Evolutionary conservation across 2,113 vertebrate genomes (phyloP).

Genomic region (Isichthys henryi): DNA sequence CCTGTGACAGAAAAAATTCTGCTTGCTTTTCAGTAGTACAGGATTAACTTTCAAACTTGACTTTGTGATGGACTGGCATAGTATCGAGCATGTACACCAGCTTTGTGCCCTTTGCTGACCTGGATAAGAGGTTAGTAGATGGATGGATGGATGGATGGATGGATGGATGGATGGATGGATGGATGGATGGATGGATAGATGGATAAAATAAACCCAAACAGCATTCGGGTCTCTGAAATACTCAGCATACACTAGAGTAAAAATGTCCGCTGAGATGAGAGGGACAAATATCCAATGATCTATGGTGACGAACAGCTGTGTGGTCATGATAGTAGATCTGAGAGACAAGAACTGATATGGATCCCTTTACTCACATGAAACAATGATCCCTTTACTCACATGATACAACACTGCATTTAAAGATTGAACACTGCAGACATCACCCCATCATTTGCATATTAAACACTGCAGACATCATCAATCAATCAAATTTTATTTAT

Average conservation of each 20-base stretch:
- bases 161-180: background rate
- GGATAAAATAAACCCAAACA: background rate
- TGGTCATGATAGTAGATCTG: background rate
- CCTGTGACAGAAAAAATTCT: background rate
- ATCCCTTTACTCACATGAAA: background rate
- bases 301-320: background rate
- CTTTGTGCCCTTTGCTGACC: background rate
- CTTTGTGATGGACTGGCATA: background rate
- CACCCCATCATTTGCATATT: background rate
- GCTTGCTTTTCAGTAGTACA: background rate
- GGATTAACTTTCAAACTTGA: background rate
- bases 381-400: too few species aligned
- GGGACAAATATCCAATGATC: background rate
- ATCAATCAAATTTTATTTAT: too few species aligned
- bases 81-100: background rate
- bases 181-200: background rate
- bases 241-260: background rate
- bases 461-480: background rate
- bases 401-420: background rate
- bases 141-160: background rate
- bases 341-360: background rate
- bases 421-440: background rate
- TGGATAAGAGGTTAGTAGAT: background rate
- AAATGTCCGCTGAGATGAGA: background rate
- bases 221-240: background rate